Percentiles rank a stretch among this genome's conserved stretches.
These are phyloP conservation scores for Brachionus sp. DNA, from an alignment of 1,140 invertebrate species.

Conservation along the genomic window DNA sequence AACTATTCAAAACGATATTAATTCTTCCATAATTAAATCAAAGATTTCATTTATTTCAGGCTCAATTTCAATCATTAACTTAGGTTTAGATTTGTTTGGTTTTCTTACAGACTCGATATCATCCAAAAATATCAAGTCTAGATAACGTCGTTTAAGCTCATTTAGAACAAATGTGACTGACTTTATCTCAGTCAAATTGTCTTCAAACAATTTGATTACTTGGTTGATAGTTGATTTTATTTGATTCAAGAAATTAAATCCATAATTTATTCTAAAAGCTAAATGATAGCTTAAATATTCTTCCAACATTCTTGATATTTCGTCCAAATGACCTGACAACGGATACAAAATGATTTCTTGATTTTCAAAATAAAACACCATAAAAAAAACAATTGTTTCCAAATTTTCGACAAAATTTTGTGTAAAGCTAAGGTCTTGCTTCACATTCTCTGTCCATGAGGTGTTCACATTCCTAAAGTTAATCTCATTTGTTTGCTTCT, in stretches of 20 bases:
- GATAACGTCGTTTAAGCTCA: neutral
- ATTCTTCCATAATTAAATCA: neutral
- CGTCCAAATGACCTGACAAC: slow-evolving; percentile 31
- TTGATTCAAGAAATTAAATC: slow-evolving; percentile 2
- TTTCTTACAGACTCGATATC: neutral
- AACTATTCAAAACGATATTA: neutral
- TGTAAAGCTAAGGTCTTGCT: neutral
- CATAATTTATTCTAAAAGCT: neutral
- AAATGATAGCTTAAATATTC: slow-evolving; percentile 10
- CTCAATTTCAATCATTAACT: neutral
- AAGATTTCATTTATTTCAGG: neutral
- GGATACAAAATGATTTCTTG: slow-evolving; percentile 22
- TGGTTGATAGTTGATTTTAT: neutral
- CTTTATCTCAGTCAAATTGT: neutral
- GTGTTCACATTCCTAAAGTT: neutral
- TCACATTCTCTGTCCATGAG: neutral
- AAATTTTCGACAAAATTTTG: neutral
- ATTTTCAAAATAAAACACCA: slow-evolving; percentile 34
- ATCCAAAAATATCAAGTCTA: neutral
- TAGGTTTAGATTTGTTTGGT: neutral
- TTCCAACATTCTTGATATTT: slow-evolving; percentile 13
- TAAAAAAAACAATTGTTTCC: slow-evolving; percentile 24
- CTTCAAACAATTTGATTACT: neutral
- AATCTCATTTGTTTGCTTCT: neutral
- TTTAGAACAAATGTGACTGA: neutral